Conservation (phyloP, 2,113 vertebrate species). For the Muntiacus reevesi region DNA sequence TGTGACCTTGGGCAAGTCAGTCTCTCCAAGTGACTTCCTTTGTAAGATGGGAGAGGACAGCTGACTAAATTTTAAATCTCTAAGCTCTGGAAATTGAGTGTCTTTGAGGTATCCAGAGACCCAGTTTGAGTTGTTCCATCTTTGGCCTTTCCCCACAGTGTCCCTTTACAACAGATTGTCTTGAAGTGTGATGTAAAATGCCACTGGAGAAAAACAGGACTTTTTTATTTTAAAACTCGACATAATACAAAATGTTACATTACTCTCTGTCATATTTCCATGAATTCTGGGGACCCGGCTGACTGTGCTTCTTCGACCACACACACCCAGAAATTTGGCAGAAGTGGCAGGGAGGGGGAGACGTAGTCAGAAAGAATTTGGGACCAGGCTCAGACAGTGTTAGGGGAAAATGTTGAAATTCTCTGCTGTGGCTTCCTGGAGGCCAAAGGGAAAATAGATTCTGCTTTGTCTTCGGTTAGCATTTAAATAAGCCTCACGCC, state of each 20-base stretch:
- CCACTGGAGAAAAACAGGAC: neutral
- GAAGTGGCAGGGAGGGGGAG: neutral
- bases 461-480: neutral
- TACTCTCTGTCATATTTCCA: neutral
- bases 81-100: neutral
- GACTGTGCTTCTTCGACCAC: neutral
- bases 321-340: neutral
- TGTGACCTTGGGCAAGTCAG: neutral
- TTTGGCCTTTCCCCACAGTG: neutral
- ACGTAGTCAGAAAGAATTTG: neutral
- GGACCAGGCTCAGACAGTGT: neutral
- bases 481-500: neutral
- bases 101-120: neutral
- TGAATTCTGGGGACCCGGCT: neutral
- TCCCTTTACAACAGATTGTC: neutral
- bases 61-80: neutral
- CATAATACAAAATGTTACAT: neutral
- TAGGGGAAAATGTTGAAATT: neutral
- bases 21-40: constrained; percentile 6
- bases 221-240: constrained; percentile 27
- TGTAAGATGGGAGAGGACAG: neutral
- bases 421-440: neutral
- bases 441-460: neutral
- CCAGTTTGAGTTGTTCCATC: neutral
- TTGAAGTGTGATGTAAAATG: neutral